Evolutionary conservation across 2,113 vertebrate species (phyloP), one percentile per base, ranked within the genome.

Genomic region (Rattus rattus): DNA sequence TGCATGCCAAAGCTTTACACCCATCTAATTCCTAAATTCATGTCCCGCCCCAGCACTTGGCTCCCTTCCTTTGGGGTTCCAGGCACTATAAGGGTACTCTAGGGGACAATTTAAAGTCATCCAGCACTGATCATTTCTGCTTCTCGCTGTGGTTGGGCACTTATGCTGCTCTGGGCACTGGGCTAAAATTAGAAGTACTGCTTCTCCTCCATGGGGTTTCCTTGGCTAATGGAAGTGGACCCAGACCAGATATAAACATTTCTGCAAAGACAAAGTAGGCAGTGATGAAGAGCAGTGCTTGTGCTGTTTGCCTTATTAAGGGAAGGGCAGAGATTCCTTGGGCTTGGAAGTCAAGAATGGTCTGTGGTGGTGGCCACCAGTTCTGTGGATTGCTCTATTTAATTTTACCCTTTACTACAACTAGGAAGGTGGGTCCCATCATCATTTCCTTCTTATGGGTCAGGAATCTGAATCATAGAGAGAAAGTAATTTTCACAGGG

Each of bases 1-100:
- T 96, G 96, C 81, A 84, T 85, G 49, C 36, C 69, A 79, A 88
- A 49, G 69, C 24, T 87, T 96, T 52, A 56, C n/a, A 73, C 77
- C 75, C 86, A 54, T 83, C 70, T 63, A 33, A 39, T 72, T 80
- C 63, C 76, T 81, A 63, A 91, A 43, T 92, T 87, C 19, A 20
- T 84, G 67, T 85, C 86, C 79, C 72, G 12, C 36, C 30, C 33
- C 28, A 88, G 84, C 73, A 73, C 36, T 47, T 91, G 91, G 43
- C 30, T 54, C 7, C 49, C 33, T 79, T 76, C 13, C 28, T 33
- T 24, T 84, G 87, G 49, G 52, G 14, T 36, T 63, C 30, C 11
- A 24, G 81, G 81, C 30, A 4, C 52, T 73, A 7, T 13, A 28
- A 69, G 59, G 26, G 67, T 13, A 13, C 54, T 59, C 20, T n/a